Conservation (phyloP, 2,888 invertebrate genomes). For the Euzetes globulus region DNA sequence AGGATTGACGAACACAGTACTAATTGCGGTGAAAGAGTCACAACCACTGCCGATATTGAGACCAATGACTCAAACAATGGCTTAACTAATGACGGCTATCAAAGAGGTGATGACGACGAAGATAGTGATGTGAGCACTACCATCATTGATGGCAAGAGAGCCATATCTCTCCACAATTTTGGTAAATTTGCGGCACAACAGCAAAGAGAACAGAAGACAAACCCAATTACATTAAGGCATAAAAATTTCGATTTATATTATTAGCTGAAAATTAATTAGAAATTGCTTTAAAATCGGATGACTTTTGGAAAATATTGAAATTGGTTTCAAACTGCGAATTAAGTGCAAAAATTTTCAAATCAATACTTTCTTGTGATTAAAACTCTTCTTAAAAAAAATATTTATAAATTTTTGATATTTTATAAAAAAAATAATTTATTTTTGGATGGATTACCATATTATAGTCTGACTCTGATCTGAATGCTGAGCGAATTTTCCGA, state of each 20-base stretch:
- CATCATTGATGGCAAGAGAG: conserved; percentile 42
- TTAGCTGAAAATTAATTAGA: neutral
- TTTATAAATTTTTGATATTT: too few species aligned
- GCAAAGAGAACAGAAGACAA: conserved; percentile 17
- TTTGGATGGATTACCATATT: too few species aligned
- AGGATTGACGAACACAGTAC: neutral
- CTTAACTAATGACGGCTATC: conserved; percentile 22
- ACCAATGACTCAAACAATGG: neutral
- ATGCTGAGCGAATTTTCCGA: too few species aligned
- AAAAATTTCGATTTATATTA: conserved; percentile 15
- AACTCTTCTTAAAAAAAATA: too few species aligned
- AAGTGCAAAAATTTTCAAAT: too few species aligned
- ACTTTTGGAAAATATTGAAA: neutral
- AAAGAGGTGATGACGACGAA: conserved; percentile 31
- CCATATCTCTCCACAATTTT: conserved; percentile 42
- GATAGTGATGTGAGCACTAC: conserved; percentile 39
- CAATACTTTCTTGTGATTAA: too few species aligned
- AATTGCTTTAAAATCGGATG: neutral
- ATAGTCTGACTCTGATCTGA: too few species aligned
- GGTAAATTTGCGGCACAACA: conserved; percentile 40
- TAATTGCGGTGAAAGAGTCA: neutral
- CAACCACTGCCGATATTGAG: conserved; percentile 12
- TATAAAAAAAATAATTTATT: too few species aligned
- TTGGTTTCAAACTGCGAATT: too few species aligned
- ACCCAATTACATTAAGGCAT: neutral